Evolutionary conservation across 2,113 vertebrate species (phyloP), one percentile per base, ranked within the genome.

Genomic region (Microtus oregoni): DNA sequence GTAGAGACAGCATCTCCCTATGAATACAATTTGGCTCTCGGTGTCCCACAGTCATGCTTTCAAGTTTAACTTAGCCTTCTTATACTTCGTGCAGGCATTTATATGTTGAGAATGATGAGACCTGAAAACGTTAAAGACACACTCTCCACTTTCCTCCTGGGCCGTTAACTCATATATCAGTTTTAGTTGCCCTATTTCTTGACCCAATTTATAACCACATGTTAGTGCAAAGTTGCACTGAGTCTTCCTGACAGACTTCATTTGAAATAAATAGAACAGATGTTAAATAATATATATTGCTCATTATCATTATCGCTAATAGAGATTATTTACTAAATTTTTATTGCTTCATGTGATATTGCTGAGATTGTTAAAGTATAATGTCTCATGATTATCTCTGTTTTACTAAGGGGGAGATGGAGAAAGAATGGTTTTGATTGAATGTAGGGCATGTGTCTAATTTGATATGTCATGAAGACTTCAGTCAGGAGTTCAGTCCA

Each of bases 261-360:
- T 94, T 95, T 94, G 89, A 94, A 95, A 95, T 61, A 81, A 93
- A 22, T 26, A 82, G 44, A 67, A 91, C 6, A 41, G 61, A 85
- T 94, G 63, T 92, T 86, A 87, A 94, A 82, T 78, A 55, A 89
- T 78, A n/a, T 63, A 55, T 52, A 77, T 63, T 20, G 73, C 86
- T 94, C 73, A 96, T 83, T 22, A 92, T 77, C 67, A 78, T 87
- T 30, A 79, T 50, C 70, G 61, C 83, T 89, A 92, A 52, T 77
- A 61, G 19, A 41, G 91, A 61, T 44, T 93, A 85, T 93, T 95
- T 94, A 90, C 65, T 77, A 55, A 90, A 81, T 55, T 70, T 92
- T 86, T 78, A 72, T 91, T 83, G 86, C 61, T 86, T 67, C 73
- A 47, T 76, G 67, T 79, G 73, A 94, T n/a, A 73, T 38, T 44